These are phyloP conservation scores for Eurosta solidaginis DNA, from an alignment of 1,140 invertebrate genomes.

Conservation along the genomic window DNA sequence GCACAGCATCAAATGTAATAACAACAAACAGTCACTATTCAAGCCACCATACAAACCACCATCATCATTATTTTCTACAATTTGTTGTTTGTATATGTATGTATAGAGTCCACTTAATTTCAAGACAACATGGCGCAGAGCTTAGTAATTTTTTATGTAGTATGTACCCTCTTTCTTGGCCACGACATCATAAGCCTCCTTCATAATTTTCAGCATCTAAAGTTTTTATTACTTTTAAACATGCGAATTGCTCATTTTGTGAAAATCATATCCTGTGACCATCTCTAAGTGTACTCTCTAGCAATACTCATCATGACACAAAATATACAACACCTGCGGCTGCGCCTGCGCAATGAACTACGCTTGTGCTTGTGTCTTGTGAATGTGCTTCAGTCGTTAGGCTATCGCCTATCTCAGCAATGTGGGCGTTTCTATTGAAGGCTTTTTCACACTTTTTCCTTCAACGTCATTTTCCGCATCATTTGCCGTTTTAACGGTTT, in stretches of 20 bases:
- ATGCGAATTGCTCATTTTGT: conserved; percentile 7
- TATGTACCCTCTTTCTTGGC: neutral
- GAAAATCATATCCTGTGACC: conserved; percentile 16
- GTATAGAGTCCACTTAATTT: no score
- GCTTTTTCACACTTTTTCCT: conserved; percentile 15
- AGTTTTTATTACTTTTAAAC: conserved; percentile 11
- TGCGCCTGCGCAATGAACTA: neutral
- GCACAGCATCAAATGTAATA: no score
- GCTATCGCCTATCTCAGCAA: neutral
- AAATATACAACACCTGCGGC: conserved; percentile 16
- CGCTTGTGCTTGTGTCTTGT: neutral
- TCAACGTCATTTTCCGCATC: neutral
- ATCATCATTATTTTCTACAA: neutral
- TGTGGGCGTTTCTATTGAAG: conserved; percentile 4
- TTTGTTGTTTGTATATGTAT: neutral
- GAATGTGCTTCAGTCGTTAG: neutral
- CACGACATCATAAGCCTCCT: neutral
- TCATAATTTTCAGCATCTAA: neutral
- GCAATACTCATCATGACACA: neutral
- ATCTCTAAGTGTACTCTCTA: neutral
- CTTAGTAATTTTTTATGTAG: no score
- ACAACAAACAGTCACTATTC: neutral
- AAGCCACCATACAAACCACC: neutral
- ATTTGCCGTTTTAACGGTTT: neutral
- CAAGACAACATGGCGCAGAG: neutral